Conservation (phyloP, 2,888 invertebrate genomes). For the Podabrus alpinus region DNA sequence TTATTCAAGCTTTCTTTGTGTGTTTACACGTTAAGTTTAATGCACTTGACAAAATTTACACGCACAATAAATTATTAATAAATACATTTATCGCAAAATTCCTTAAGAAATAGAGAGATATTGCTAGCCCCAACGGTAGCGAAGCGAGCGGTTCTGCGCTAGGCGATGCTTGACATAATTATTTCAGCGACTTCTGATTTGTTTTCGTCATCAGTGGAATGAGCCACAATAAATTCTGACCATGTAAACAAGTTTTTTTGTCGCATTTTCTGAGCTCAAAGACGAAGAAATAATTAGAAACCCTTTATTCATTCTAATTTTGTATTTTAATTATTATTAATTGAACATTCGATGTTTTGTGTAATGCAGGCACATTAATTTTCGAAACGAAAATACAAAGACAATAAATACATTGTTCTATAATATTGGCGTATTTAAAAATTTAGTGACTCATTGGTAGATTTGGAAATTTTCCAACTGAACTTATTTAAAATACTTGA, state of each 20-base stretch:
- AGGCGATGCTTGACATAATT: too few relatives aligned
- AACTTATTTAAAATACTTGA: conserved; percentile 20
- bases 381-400: neutral
- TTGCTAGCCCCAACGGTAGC: too few relatives aligned
- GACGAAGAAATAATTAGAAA: neutral
- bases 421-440: conserved; percentile 18
- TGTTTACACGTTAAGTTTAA: neutral
- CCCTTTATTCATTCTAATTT: neutral
- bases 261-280: neutral
- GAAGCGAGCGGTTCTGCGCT: too few relatives aligned
- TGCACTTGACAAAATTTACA: neutral
- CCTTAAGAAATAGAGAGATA: neutral
- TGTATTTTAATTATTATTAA: neutral
- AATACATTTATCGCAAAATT: neutral
- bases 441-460: conserved; percentile 21
- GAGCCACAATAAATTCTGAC: neutral
- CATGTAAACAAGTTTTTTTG: neutral
- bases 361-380: neutral
- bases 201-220: neutral
- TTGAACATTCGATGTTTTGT: neutral
- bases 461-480: conserved; percentile 17
- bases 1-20: neutral
- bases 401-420: conserved; percentile 17
- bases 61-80: too few relatives aligned
- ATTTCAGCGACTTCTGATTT: neutral